Conservation (phyloP, 2,888 invertebrate species). For the Itoplectis maculator region DNA sequence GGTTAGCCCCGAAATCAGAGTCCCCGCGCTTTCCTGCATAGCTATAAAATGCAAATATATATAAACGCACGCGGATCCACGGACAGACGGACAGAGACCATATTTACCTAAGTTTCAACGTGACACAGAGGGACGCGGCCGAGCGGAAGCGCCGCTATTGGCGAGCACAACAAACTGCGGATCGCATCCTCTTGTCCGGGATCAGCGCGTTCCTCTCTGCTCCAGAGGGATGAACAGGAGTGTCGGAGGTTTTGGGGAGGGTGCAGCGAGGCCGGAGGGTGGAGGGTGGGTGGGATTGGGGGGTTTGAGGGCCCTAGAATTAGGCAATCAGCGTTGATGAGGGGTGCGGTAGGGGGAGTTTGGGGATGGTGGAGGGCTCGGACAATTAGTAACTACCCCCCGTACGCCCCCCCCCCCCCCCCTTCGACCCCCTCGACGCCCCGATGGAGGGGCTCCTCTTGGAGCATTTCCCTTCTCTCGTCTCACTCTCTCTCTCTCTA, state of each 20-base stretch:
- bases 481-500: conserved; percentile 41
- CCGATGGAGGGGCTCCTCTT: conserved; percentile 64
- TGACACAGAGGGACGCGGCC: conserved; percentile 34
- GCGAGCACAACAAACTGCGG: conserved; percentile 70
- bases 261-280: conserved; percentile 41
- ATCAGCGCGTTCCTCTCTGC: conserved; percentile 70
- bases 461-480: conserved; percentile 55
- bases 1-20: conserved; percentile 2
- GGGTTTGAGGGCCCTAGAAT: conserved; percentile 83
- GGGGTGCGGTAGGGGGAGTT: conserved; percentile 74
- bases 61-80: background rate
- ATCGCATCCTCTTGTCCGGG: conserved; percentile 68
- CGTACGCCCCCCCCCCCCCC: conserved; percentile 54
- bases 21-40: background rate
- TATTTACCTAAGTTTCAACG: conserved; percentile 30
- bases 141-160: conserved; percentile 51
- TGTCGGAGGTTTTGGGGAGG: conserved; percentile 44
- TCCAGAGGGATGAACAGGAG: conserved; percentile 67
- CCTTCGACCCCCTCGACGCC: conserved; percentile 50
- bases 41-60: background rate
- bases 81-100: background rate
- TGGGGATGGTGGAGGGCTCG: conserved; percentile 76
- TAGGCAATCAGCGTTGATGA: conserved; percentile 84
- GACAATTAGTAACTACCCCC: conserved; percentile 82
- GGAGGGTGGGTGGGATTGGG: conserved; percentile 60